Conservation (phyloP, 2,113 vertebrate genomes). For the Salvelinus namaycush region DNA sequence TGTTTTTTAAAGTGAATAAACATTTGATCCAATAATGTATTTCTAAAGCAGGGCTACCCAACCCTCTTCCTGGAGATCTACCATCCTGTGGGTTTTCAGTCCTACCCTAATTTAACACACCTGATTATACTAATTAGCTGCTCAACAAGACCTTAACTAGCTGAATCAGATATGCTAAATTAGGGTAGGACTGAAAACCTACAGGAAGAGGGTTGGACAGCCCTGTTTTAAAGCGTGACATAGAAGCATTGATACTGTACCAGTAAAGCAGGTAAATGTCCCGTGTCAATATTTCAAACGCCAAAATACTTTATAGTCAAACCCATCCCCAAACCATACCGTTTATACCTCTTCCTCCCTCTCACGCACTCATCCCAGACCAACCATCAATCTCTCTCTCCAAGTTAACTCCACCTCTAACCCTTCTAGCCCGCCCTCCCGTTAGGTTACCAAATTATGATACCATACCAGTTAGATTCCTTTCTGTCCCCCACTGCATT, state of each 20-base stretch:
- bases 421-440: constrained; percentile 24
- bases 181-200: too few species aligned
- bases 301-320: constrained; percentile 22
- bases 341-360: constrained; percentile 63
- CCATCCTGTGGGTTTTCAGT: too few species aligned
- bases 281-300: constrained; percentile 21
- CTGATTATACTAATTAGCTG: too few species aligned
- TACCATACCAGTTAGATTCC: neutral
- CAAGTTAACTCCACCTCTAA: constrained; percentile 44
- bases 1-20: too few species aligned
- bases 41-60: neutral
- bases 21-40: neutral
- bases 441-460: constrained; percentile 13
- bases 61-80: too few species aligned
- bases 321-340: constrained; percentile 36
- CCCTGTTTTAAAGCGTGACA: neutral
- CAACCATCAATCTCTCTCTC: constrained; percentile 23
- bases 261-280: constrained; percentile 37
- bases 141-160: too few species aligned
- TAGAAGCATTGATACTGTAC: constrained; percentile 35
- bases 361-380: constrained; percentile 32
- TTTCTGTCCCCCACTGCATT: neutral
- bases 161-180: too few species aligned
- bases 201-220: too few species aligned
- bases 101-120: too few species aligned